phyloP scores from a whole-genome alignment of 2,113 vertebrate species.

The Pica pica region DNA sequence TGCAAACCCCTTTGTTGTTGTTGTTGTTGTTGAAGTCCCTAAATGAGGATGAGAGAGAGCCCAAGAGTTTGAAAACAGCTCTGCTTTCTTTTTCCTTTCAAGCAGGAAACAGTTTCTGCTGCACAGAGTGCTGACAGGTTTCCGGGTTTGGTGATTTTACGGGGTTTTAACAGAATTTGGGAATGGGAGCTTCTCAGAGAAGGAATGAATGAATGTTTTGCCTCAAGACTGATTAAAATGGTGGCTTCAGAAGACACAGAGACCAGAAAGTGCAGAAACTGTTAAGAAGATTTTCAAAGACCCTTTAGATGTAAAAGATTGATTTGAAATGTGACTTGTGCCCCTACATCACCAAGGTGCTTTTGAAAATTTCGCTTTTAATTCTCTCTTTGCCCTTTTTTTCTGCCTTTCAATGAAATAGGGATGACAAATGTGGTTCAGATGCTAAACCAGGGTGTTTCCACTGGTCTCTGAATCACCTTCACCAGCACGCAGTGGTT shows the following conservation, averaged over 20 bases:
- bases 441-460: background rate
- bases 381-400: background rate
- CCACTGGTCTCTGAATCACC: background rate
- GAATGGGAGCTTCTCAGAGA: background rate
- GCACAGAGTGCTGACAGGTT: background rate
- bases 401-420: background rate
- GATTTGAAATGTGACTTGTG: slow-evolving; percentile 54
- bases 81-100: background rate
- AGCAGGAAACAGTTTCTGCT: background rate
- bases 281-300: slow-evolving; percentile 27
- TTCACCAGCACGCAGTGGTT: background rate
- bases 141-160: slow-evolving; percentile 19
- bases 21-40: background rate
- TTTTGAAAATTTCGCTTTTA: slow-evolving; percentile 33
- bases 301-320: slow-evolving; percentile 2
- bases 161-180: background rate
- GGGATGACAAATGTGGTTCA: background rate
- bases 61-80: background rate
- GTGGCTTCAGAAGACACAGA: slow-evolving; percentile 8
- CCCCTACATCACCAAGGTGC: background rate
- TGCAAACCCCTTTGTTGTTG: background rate
- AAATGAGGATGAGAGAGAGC: background rate
- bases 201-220: background rate
- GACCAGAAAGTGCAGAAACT: slow-evolving; percentile 9
- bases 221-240: slow-evolving; percentile 20